Conservation (phyloP, 2,888 invertebrate genomes). For the Eueremaeus valkanovi region DNA sequence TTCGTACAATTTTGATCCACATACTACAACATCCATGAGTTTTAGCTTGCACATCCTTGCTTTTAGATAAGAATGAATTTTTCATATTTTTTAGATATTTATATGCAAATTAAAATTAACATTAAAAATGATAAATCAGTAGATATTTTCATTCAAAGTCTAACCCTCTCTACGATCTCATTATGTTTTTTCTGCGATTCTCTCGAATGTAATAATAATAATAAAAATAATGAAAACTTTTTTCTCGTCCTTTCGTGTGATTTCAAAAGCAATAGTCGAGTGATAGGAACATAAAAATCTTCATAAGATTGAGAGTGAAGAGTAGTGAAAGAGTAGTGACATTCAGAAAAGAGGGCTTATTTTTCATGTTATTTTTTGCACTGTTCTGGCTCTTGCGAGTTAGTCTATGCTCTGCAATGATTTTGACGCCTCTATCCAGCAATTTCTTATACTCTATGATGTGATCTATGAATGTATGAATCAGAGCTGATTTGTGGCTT, state of each 20-base stretch:
- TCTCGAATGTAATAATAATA: not conserved
- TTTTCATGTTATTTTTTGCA: slow-evolving; percentile 21
- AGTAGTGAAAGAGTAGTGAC: not conserved
- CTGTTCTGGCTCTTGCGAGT: not conserved
- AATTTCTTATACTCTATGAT: slow-evolving; percentile 34
- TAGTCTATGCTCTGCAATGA: not conserved
- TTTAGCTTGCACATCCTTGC: too few relatives aligned
- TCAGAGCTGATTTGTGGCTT: slow-evolving; percentile 31
- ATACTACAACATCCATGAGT: too few relatives aligned
- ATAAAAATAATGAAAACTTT: not conserved
- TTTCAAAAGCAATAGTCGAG: not conserved
- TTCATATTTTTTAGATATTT: not conserved
- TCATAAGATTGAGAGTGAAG: not conserved
- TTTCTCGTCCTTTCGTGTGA: not conserved
- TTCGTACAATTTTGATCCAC: too few relatives aligned
- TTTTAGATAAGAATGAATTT: slow-evolving; percentile 4
- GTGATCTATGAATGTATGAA: slow-evolving; percentile 36
- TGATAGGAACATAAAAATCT: not conserved
- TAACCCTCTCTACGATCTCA: not conserved
- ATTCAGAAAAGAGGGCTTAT: slow-evolving; percentile 15
- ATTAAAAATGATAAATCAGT: slow-evolving; percentile 22
- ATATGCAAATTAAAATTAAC: slow-evolving; percentile 7
- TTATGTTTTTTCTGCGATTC: not conserved
- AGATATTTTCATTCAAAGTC: not conserved
- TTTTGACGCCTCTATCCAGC: slow-evolving; percentile 30